Percentiles rank a stretch among this genome's conserved stretches.
Conservation (phyloP, 2,797 vertebrate species). For the Cirrhinus molitorella region DNA sequence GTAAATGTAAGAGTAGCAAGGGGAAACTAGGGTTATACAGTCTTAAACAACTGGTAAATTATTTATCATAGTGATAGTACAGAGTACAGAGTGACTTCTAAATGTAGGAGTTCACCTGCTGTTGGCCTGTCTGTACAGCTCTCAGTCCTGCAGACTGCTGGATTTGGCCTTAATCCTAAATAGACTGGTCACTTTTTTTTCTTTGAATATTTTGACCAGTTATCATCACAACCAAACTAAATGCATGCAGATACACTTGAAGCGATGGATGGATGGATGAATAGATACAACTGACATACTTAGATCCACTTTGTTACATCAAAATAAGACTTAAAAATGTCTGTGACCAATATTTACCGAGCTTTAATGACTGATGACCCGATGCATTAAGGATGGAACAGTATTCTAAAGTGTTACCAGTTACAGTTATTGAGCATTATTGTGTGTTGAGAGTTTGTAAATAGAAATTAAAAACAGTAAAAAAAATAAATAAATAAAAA, state of each 20-base stretch:
- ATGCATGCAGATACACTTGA: neutral
- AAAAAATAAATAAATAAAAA: no score
- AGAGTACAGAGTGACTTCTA: constrained; percentile 17
- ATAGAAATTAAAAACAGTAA: no score
- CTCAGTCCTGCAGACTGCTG: neutral
- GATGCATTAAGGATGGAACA: no score
- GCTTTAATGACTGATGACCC: no score
- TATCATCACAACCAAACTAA: neutral
- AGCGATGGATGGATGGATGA: no score
- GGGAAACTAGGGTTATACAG: neutral
- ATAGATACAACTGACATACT: no score
- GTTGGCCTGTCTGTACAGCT: constrained; percentile 4
- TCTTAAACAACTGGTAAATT: constrained; percentile 24
- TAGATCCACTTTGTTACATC: no score
- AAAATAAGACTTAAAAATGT: no score
- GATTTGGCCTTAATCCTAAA: neutral
- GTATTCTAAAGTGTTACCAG: no score
- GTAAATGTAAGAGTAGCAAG: neutral
- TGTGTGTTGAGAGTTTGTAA: neutral
- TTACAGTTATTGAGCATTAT: neutral
- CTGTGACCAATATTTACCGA: no score
- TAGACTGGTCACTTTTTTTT: neutral
- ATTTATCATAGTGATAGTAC: constrained; percentile 3
- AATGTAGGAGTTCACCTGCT: neutral
- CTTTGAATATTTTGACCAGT: neutral